A percentile compares a stretch with the other conserved stretches of the same genome.
Conservation (phyloP, 2,888 invertebrate species). For the Melipona bicolor region DNA sequence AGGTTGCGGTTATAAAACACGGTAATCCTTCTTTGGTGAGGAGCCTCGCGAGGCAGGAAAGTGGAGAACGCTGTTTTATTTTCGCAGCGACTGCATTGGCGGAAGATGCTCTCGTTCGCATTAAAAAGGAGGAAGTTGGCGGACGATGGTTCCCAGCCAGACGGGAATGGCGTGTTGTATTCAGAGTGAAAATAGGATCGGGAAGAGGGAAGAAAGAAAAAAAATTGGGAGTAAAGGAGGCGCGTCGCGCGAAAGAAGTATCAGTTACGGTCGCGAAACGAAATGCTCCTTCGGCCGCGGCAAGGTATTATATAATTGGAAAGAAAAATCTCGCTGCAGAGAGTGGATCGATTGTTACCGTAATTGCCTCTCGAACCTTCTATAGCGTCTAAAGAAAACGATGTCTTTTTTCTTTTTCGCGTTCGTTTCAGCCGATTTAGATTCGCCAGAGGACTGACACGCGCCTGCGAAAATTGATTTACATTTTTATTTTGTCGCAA, state of each 20-base stretch:
- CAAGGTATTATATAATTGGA: background rate
- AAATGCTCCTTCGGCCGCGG: background rate
- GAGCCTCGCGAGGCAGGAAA: background rate
- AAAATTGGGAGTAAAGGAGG: background rate
- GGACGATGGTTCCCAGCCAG: background rate
- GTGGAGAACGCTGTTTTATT: background rate
- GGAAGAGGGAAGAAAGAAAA: background rate
- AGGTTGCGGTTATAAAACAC: background rate
- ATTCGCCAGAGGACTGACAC: background rate
- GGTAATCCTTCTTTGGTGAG: background rate
- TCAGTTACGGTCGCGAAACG: background rate
- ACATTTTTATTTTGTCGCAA: background rate
- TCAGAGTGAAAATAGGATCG: background rate
- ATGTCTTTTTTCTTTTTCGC: too few relatives aligned
- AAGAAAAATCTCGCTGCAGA: background rate
- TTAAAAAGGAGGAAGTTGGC: constrained; percentile 10
- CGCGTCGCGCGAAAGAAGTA: background rate
- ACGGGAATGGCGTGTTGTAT: background rate
- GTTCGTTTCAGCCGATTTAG: too few relatives aligned
- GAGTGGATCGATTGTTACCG: background rate
- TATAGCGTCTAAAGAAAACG: too few relatives aligned
- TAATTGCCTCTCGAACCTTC: background rate
- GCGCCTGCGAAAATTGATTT: background rate
- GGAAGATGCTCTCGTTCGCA: constrained; percentile 14
- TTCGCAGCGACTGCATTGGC: background rate